Base-by-base conservation (phyloP, 2,113 vertebrate species). In the Oncorhynchus masou region DNA sequence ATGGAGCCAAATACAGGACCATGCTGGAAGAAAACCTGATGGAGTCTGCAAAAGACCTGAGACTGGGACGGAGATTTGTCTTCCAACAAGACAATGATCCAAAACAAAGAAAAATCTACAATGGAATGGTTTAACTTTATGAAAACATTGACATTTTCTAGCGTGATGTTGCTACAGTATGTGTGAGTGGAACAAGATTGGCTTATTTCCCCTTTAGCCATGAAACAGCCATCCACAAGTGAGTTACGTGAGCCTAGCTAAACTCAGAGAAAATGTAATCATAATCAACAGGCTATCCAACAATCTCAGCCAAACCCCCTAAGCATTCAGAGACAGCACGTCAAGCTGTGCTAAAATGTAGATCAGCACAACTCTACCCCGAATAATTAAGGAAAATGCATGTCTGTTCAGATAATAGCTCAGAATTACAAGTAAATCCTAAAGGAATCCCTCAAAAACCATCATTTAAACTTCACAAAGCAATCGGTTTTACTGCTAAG, bases 331-430 rank as follows among this genome's bases (percentile, higher is more conserved):
- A 75, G 74, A 49, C 68, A 49, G 68, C 22, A 22, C 22, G 22
- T 49, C 74, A 68, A 68, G 71, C 79, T 74, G 45, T 54, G 74
- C 73, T 16, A 20, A 77, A 49, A 75, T 76, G 20, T 76, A 60
- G 34, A 82, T 80, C 79, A 78, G 77, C 49, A 67, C 73, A 82
- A 85, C 74, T 72, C 74, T 76, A 59, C 54, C 72, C 29, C 74
- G 48, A 79, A 79, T 73, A n/a, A 79, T 81, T 77, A 79, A 68
- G 54, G 74, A 73, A 72, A 72, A 76, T 51, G 59, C 31, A 74
- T 22, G 48, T 73, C 68, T 5, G 62, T 73, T 78, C 60, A 82
- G 73, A 75, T 82, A 78, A 75, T 65, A 69, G 12, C 67, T 60
- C 27, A 45, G 68, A 70, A 70, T 70, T 70, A 82, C 67, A 22